A percentile compares a stretch with the other conserved stretches of the same genome.
Evolutionary conservation across 2,888 invertebrate species (phyloP).

Genomic region (Tanaodytes sp.): DNA sequence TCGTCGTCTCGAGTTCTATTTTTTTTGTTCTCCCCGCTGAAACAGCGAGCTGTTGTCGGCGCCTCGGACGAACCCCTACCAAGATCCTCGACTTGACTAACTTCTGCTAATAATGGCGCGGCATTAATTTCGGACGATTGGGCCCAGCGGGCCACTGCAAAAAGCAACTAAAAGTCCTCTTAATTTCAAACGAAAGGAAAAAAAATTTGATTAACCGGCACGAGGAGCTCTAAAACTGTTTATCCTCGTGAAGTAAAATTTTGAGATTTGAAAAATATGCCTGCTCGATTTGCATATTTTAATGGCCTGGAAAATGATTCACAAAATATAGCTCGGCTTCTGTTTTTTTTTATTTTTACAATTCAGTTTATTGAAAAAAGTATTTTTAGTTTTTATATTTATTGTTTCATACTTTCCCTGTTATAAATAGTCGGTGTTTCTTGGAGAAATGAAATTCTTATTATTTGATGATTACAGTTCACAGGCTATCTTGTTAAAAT

Average conservation of each 20-base stretch:
- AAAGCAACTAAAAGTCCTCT: conserved; percentile 27
- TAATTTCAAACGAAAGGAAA: conserved; percentile 18
- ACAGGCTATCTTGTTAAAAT: conserved; percentile 7
- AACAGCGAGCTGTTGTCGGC: conserved; percentile 37
- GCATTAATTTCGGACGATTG: conserved; percentile 71
- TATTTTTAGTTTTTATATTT: no score
- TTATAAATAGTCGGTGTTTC: not conserved
- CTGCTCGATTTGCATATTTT: no score
- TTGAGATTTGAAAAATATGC: not conserved
- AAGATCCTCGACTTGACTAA: conserved; percentile 59
- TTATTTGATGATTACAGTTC: no score
- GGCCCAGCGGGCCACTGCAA: conserved; percentile 65
- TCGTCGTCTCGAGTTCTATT: conserved; percentile 43
- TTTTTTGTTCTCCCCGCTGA: conserved; percentile 30
- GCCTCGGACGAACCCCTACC: conserved; percentile 22
- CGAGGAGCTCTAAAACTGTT: conserved; percentile 17
- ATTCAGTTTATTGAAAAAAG: not conserved
- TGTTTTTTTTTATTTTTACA: not conserved
- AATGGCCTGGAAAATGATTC: no score
- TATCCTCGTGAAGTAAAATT: not conserved
- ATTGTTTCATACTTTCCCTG: not conserved
- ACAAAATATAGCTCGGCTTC: no score
- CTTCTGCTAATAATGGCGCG: conserved; percentile 69
- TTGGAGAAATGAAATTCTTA: no score
- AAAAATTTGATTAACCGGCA: conserved; percentile 31